A percentile compares a stretch with the other conserved stretches of the same genome.
These are phyloP conservation scores for Gallinago nigripennis DNA, from an alignment of 2,797 vertebrate species.

Conservation along the genomic window DNA sequence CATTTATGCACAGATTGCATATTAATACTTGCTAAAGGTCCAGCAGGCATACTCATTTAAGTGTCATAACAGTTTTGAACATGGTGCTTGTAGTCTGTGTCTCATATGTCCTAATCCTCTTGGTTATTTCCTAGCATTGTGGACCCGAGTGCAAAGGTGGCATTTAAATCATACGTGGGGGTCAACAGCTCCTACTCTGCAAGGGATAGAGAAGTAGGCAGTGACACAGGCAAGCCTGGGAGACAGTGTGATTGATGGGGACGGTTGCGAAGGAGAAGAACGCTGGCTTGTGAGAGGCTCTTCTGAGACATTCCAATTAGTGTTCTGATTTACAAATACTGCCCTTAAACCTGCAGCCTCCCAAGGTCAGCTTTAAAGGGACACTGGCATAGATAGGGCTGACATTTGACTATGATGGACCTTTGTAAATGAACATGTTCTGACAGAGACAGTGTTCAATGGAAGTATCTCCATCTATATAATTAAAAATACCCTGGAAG, in stretches of 20 bases:
- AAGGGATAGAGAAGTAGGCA: not conserved
- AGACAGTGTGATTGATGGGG: not conserved
- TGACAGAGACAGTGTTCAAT: not conserved
- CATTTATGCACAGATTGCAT: not conserved
- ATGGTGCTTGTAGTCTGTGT: not conserved
- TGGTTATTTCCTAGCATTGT: not conserved
- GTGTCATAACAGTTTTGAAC: not conserved
- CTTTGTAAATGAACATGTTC: not conserved
- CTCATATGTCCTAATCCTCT: not conserved
- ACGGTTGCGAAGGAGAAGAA: not conserved
- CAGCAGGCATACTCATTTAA: not conserved
- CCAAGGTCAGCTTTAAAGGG: not conserved
- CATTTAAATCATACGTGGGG: not conserved
- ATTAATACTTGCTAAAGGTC: not conserved
- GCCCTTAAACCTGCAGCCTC: slow-evolving; percentile 2
- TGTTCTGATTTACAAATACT: slow-evolving; percentile 29
- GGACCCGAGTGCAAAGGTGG: not conserved
- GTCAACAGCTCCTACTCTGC: not conserved
- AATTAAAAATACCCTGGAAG: not conserved
- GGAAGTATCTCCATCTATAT: not conserved
- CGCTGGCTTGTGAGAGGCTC: not conserved
- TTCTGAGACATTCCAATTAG: slow-evolving; percentile 31
- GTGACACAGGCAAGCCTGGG: not conserved
- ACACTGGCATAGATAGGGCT: not conserved
- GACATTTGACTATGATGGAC: not conserved